These are phyloP conservation scores for Acholoe squamosa DNA, from an alignment of 2,888 invertebrate genomes.

Conservation along the genomic window DNA sequence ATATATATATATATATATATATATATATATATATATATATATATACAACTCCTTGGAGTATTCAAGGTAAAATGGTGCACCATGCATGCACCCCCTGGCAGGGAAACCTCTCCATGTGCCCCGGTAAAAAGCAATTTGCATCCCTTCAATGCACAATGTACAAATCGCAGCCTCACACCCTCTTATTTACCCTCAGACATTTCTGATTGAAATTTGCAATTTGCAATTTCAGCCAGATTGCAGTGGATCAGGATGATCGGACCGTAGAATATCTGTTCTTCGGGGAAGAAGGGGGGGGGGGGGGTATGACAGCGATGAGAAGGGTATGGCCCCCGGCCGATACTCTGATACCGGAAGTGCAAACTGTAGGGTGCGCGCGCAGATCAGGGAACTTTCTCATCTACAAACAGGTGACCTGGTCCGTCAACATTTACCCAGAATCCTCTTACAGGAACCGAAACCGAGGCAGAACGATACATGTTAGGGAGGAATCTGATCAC, in stretches of 20 bases:
- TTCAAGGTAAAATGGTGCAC: no score
- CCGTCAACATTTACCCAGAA: conserved; percentile 40
- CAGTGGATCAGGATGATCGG: neutral
- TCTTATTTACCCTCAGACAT: no score
- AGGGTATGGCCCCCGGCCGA: no score
- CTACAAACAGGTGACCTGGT: conserved; percentile 20
- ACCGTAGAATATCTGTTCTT: neutral
- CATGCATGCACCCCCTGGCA: no score
- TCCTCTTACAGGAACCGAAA: conserved; percentile 48
- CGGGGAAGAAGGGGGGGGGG: neutral
- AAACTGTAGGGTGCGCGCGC: neutral
- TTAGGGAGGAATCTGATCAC: conserved; percentile 23
- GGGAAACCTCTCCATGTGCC: no score
- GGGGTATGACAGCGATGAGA: neutral
- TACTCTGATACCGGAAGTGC: neutral
- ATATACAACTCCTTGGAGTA: no score
- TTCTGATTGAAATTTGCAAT: no score
- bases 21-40: no score
- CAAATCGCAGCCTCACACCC: no score
- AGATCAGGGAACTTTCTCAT: conserved; percentile 48
- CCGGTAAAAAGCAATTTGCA: no score
- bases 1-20: no score
- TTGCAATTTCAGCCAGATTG: neutral
- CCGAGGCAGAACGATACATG: neutral
- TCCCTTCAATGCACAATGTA: no score